phyloP scores from a whole-genome alignment of 2,113 vertebrate species.

The Xenopus laevis region DNA sequence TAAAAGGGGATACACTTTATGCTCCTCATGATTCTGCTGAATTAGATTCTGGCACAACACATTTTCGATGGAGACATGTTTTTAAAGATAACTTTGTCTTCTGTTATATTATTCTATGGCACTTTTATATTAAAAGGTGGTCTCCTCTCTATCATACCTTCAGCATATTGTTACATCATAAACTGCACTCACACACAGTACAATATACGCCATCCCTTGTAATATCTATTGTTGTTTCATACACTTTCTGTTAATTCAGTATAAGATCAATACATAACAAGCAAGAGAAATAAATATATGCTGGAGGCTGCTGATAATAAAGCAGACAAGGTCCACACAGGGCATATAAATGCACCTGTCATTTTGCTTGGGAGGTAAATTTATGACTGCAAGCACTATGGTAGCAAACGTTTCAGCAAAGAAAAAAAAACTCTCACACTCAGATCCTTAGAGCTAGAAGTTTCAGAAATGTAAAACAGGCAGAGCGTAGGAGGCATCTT shows the following conservation, averaged over 20 bases:
- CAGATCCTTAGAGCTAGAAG: slow-evolving; percentile 64
- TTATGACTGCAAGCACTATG: slow-evolving; percentile 87
- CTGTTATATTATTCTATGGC: too few relatives aligned
- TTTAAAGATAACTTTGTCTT: too few relatives aligned
- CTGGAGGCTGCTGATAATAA: slow-evolving; percentile 77
- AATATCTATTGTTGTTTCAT: slow-evolving; percentile 41
- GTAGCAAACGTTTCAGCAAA: slow-evolving; percentile 85
- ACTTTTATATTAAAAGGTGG: too few relatives aligned
- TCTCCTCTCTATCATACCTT: too few relatives aligned
- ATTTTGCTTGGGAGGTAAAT: slow-evolving; percentile 89
- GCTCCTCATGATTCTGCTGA: too few relatives aligned
- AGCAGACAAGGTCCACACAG: slow-evolving; percentile 76
- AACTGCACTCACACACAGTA: too few relatives aligned
- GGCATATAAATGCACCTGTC: slow-evolving; percentile 99
- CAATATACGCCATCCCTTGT: not conserved
- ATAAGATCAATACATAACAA: slow-evolving; percentile 75
- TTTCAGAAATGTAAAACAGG: slow-evolving; percentile 83
- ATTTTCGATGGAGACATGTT: too few relatives aligned
- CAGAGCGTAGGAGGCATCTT: slow-evolving; percentile 89
- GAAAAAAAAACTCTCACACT: slow-evolving; percentile 73
- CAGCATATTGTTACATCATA: too few relatives aligned
- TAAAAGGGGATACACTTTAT: too few relatives aligned
- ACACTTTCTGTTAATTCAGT: slow-evolving; percentile 71
- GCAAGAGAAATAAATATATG: slow-evolving; percentile 74
- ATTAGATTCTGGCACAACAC: too few relatives aligned